Percentiles rank a stretch among this genome's conserved stretches.
These are phyloP conservation scores for Drepana arcuata DNA, from an alignment of 1,140 invertebrate genomes.

Conservation along the genomic window DNA sequence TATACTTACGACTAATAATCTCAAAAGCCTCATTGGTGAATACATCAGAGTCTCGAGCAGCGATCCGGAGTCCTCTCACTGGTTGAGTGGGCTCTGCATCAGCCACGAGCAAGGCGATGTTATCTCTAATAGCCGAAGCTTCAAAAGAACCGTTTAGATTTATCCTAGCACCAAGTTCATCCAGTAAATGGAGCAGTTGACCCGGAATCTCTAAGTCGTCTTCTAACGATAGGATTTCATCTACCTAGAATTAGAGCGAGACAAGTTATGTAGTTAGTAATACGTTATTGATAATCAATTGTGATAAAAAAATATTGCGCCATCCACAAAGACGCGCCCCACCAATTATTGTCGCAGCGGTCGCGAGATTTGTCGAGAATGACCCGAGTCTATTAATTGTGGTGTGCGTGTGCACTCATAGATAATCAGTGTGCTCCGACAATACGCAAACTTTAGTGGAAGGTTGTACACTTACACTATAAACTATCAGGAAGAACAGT, in stretches of 20 bases:
- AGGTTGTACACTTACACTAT: no score
- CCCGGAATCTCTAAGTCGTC: slow-evolving; percentile 45
- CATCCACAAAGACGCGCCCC: no score
- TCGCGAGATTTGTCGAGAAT: no score
- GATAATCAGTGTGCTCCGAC: no score
- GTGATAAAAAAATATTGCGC: no score
- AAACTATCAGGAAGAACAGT: no score
- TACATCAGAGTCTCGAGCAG: slow-evolving; percentile 20
- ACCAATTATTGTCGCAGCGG: no score
- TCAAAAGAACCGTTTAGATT: slow-evolving; percentile 30
- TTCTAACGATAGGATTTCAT: slow-evolving; percentile 34
- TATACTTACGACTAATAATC: slow-evolving; percentile 34
- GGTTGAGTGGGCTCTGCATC: slow-evolving; percentile 31
- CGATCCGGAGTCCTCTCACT: slow-evolving; percentile 44
- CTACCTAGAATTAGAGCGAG: slow-evolving; percentile 57
- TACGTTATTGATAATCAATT: no score
- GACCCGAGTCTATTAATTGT: no score
- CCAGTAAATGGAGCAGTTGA: slow-evolving; percentile 44
- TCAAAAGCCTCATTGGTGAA: slow-evolving; percentile 43
- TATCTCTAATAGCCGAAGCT: slow-evolving; percentile 28
- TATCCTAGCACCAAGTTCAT: slow-evolving; percentile 38
- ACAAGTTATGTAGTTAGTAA: no score
- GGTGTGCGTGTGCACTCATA: no score
- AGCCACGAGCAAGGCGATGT: slow-evolving; percentile 55
- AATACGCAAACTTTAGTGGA: no score